Conservation (phyloP, 2,113 vertebrate genomes). For the Casuarius casuarius region DNA sequence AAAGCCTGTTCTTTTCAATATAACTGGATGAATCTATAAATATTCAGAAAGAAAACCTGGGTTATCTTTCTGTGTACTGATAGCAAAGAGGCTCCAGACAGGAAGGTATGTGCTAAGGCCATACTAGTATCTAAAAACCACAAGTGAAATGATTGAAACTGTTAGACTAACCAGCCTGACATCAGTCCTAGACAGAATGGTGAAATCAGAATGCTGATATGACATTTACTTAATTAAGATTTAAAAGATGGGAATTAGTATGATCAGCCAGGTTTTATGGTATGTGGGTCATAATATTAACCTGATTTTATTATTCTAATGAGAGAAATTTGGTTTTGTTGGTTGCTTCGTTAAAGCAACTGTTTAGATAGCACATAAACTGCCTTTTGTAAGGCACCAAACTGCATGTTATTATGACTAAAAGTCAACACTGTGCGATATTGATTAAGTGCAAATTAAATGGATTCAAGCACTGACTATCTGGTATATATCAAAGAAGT, state of each 20-base stretch:
- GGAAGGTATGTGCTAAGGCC: neutral
- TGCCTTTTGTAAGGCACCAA: neutral
- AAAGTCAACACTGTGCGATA: neutral
- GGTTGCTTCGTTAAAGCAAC: neutral
- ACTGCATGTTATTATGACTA: neutral
- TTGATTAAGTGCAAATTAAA: constrained; percentile 32
- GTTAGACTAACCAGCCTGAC: neutral
- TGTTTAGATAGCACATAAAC: neutral
- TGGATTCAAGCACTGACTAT: neutral
- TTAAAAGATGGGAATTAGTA: neutral
- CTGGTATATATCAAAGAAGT: neutral
- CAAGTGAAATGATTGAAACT: neutral
- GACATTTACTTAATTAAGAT: neutral
- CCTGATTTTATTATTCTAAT: neutral
- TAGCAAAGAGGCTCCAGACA: neutral
- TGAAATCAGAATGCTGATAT: neutral
- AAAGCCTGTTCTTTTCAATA: neutral
- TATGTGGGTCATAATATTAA: neutral
- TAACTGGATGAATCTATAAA: neutral
- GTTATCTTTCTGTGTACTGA: neutral
- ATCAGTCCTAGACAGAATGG: neutral
- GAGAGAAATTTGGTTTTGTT: neutral
- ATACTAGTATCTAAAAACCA: neutral
- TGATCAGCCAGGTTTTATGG: neutral
- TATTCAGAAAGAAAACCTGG: neutral